A percentile compares a stretch with the other conserved stretches of the same genome.
Conservation (phyloP, 2,113 vertebrate species). For the Stictonetta naevosa region DNA sequence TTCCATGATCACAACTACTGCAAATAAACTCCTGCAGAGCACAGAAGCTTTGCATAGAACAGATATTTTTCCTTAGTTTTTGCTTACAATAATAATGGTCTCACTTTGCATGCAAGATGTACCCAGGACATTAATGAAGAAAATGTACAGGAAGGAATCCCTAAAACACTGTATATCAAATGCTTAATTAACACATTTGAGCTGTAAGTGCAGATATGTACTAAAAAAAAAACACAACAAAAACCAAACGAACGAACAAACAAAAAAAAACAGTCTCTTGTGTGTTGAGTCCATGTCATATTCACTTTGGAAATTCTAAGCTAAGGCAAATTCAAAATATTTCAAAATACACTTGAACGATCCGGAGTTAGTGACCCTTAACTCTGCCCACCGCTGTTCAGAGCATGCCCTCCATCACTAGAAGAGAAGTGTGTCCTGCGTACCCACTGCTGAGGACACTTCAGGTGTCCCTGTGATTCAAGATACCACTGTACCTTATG, state of each 20-base stretch:
- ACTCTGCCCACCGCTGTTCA: not conserved
- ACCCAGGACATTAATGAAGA: conserved; percentile 24
- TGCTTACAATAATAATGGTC: conserved; percentile 29
- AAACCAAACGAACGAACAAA: not conserved
- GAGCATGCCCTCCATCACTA: not conserved
- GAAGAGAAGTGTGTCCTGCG: not conserved
- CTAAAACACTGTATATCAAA: conserved; percentile 52
- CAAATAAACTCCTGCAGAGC: conserved; percentile 60
- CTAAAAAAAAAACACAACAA: not conserved
- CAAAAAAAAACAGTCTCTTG: not conserved
- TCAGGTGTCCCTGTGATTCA: not conserved
- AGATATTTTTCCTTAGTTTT: not conserved
- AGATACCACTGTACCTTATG: not conserved
- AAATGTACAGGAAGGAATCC: conserved; percentile 58
- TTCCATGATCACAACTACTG: conserved; percentile 24
- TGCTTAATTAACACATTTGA: conserved; percentile 55
- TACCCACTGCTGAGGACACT: not conserved
- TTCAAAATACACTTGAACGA: conserved; percentile 17
- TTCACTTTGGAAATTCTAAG: conserved; percentile 55
- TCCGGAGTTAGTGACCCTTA: not conserved
- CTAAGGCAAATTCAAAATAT: conserved; percentile 30
- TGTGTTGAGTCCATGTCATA: conserved; percentile 38
- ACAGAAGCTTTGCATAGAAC: conserved; percentile 35
- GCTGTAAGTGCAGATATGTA: conserved; percentile 55
- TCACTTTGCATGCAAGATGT: conserved; percentile 42